Conservation (phyloP, 2,113 vertebrate genomes). For the Pteruthius melanotis region DNA sequence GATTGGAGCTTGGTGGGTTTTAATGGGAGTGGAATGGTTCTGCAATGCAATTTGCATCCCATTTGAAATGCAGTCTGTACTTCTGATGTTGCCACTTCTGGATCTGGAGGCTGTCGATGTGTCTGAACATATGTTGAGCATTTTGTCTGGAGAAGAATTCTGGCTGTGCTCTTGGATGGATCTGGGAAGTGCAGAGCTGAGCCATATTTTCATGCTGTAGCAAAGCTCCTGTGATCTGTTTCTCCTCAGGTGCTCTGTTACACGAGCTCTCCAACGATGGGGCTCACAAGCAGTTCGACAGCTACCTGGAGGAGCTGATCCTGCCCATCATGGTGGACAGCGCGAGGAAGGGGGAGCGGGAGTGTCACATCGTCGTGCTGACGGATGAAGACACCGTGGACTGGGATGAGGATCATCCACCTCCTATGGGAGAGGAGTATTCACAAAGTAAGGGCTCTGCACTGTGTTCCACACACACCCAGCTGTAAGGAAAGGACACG, state of each 20-base stretch:
- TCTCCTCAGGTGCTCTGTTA: conserved; percentile 84
- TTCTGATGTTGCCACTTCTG: not conserved
- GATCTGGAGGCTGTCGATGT: not conserved
- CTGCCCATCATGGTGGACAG: conserved; percentile 94
- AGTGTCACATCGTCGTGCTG: conserved; percentile 93
- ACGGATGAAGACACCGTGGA: conserved; percentile 94
- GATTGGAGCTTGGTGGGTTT: not conserved
- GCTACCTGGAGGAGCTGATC: conserved; percentile 93
- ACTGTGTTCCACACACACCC: not conserved
- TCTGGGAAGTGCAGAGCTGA: not conserved
- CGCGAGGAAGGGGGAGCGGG: conserved; percentile 89
- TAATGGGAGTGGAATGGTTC: not conserved
- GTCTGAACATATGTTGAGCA: not conserved
- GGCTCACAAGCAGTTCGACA: conserved; percentile 90
- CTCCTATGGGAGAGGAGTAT: conserved; percentile 96
- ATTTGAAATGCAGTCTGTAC: not conserved
- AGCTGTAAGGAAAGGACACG: fast-evolving
- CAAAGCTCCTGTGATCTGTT: not conserved
- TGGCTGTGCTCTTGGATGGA: not conserved
- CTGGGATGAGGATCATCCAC: conserved; percentile 94
- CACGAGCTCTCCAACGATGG: conserved; percentile 95
- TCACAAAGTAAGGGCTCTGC: conserved; percentile 79
- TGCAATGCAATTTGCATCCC: not conserved
- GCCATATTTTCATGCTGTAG: not conserved
- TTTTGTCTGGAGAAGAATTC: not conserved